A percentile compares a stretch with the other conserved stretches of the same genome.
Conservation (phyloP, 2,888 invertebrate genomes). For the Theretra japonica region DNA sequence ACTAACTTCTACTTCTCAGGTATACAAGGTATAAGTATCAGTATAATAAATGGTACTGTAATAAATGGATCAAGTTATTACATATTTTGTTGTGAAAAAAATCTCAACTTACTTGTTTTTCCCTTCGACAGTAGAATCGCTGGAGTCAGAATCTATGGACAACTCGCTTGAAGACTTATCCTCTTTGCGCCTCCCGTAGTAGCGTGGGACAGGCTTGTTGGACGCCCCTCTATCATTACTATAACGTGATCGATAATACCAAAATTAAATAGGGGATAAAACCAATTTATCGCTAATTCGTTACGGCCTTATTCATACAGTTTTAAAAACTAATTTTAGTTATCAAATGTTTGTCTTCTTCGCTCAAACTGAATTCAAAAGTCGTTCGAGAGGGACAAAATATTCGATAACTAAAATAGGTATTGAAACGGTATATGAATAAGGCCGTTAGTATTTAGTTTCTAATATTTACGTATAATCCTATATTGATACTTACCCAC, state of each 20-base stretch:
- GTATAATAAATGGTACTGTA: background rate
- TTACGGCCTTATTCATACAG: no score
- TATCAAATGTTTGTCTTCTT: no score
- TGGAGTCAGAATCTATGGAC: conserved; percentile 73
- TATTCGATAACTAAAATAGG: no score
- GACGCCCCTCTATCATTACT: conserved; percentile 45
- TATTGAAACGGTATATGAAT: no score
- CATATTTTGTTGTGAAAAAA: background rate
- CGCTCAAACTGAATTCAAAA: no score
- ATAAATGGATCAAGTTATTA: background rate
- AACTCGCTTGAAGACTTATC: conserved; percentile 79
- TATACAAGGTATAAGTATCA: background rate
- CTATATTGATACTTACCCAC: background rate
- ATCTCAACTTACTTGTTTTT: conserved; percentile 66
- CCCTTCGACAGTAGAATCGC: conserved; percentile 56
- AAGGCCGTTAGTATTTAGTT: background rate
- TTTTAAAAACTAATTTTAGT: no score
- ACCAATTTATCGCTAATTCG: background rate
- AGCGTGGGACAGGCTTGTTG: conserved; percentile 63
- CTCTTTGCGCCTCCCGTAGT: conserved; percentile 78
- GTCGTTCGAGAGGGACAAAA: no score
- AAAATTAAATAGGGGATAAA: background rate
- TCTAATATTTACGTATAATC: background rate
- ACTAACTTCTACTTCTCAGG: no score
- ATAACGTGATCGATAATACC: conserved; percentile 11